These are phyloP conservation scores for Mandrillus leucophaeus DNA, from an alignment of 2,113 vertebrate genomes.

Conservation along the genomic window DNA sequence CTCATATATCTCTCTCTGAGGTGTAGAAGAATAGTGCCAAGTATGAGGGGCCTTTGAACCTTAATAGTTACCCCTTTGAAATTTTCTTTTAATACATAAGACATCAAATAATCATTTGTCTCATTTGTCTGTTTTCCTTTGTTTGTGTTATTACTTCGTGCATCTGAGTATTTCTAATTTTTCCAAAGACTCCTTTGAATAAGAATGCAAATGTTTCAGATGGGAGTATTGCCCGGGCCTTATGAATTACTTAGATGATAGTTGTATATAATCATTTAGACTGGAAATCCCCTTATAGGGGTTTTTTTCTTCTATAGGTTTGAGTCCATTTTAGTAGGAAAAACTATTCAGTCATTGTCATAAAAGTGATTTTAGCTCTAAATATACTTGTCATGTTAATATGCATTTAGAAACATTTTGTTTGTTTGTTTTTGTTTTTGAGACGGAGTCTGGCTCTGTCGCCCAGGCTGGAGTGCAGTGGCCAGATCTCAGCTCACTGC, in stretches of 20 bases:
- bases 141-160: background rate
- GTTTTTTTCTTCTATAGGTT: background rate
- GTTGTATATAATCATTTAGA: background rate
- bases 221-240: background rate
- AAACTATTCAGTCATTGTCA: background rate
- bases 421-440: no score
- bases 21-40: background rate
- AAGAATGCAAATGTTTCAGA: background rate
- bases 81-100: background rate
- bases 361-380: background rate
- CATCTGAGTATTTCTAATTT: background rate
- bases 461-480: no score
- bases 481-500: no score
- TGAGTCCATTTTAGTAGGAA: background rate
- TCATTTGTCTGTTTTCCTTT: background rate
- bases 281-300: background rate
- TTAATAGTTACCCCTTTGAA: background rate
- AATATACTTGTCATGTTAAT: background rate
- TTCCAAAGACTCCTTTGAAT: background rate
- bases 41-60: background rate
- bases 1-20: background rate
- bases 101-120: background rate
- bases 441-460: no score
- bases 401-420: background rate
- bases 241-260: background rate